A percentile compares a stretch with the other conserved stretches of the same genome.
phyloP scores from a whole-genome alignment of 1,140 invertebrate species.

The Atta cephalotes region DNA sequence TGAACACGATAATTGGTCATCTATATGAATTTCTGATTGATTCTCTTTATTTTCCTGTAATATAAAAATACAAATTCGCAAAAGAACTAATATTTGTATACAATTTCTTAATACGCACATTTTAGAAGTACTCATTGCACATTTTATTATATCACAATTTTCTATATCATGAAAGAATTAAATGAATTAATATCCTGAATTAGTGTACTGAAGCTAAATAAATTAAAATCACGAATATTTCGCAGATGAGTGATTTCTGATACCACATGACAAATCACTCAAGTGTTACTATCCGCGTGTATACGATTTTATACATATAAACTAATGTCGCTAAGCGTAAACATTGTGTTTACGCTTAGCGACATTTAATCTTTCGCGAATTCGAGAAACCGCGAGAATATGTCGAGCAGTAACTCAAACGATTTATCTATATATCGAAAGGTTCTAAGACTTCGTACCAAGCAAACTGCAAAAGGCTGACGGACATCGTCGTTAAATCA shows the following conservation, averaged over 20 bases:
- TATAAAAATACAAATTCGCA: too few species aligned
- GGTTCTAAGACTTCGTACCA: conserved; percentile 10
- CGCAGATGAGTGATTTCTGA: background rate
- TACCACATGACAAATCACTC: background rate
- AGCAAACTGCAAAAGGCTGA: conserved; percentile 37
- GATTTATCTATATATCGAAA: conserved; percentile 44
- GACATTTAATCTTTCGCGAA: conserved; percentile 40
- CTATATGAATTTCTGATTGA: too few species aligned
- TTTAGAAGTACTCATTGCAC: too few species aligned
- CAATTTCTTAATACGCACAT: too few species aligned
- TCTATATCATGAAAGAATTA: background rate
- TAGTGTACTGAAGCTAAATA: background rate
- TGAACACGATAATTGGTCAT: too few species aligned
- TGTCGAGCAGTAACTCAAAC: conserved; percentile 51
- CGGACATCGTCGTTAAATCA: conserved; percentile 34
- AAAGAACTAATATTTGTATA: too few species aligned
- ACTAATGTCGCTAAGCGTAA: background rate
- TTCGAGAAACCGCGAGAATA: conserved; percentile 11
- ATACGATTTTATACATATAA: background rate
- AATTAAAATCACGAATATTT: background rate
- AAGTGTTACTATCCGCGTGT: background rate
- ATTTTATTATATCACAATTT: background rate
- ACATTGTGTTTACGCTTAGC: conserved; percentile 15
- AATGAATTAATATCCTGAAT: background rate
- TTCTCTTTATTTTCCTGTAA: too few species aligned